Evolutionary conservation across 2,113 vertebrate genomes (phyloP), one percentile per base, ranked within the genome.

Genomic region (Coregonus clupeaformis): DNA sequence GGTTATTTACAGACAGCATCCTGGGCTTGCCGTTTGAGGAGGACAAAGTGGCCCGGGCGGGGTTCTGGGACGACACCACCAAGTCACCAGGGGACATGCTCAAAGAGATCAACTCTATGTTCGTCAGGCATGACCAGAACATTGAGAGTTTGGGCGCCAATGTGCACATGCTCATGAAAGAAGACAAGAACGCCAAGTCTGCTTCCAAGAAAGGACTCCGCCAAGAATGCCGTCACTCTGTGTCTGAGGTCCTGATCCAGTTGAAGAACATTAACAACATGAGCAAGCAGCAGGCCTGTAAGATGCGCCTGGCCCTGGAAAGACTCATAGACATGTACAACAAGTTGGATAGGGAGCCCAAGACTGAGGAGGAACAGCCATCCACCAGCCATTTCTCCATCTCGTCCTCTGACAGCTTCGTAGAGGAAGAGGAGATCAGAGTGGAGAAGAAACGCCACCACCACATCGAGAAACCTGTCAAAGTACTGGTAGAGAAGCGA

Each of bases 261-360:
- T 42, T 78, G 13, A 73, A 63, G 24, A 60, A 29, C 24, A 72
- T 69, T 24, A 57, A 73, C 45, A 25, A 72, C 47, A 78, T 69
- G 55, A 71, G 36, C 36, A 78, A 78, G 55, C 52, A 68, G 55
- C 76, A 73, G 36, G 20, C 64, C 14, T 73, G 71, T 30, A 42
- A 72, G 71, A 16, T 72, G 71, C 16, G 29, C 5, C 2, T 32
- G 20, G 11, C 29, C 42, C 57, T 45, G 12, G 52, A 71, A 4
- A 32, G 27, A 22, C 24, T 57, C 12, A 2, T 29, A 13, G 49
- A 55, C 22, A 71, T 59, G 22, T 14, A 71, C 49, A n/a, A 71
- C 49, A 25, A 18, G 25, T 57, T 59, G 20, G 7, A 42, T n/a
- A 42, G 12, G 2, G 36, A 68, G 16, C 20, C 36, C 0, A n/a